Evolutionary conservation across 2,888 invertebrate species (phyloP).

Genomic region (Ephialtes manifestator): DNA sequence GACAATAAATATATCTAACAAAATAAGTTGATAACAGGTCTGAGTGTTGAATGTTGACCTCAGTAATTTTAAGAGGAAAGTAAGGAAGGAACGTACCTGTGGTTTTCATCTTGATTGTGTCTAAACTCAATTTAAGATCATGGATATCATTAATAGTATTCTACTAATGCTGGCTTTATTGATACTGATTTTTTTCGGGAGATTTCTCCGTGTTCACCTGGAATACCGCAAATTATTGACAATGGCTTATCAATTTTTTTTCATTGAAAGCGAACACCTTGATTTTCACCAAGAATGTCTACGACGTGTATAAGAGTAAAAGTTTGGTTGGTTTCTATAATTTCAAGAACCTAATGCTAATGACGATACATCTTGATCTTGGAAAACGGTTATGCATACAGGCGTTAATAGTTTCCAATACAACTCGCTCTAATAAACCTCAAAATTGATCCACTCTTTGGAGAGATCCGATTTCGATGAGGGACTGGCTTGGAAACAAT

Average conservation of each 20-base stretch:
- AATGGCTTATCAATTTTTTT: slow-evolving; percentile 46
- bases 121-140: not conserved
- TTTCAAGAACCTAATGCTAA: slow-evolving; percentile 32
- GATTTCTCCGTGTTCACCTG: slow-evolving; percentile 35
- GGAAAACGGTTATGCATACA: slow-evolving; percentile 51
- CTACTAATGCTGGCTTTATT: not conserved
- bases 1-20: no score
- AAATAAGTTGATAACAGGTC: no score
- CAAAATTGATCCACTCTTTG: slow-evolving; percentile 46
- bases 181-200: not conserved
- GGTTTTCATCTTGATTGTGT: not conserved
- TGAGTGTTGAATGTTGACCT: not conserved
- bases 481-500: slow-evolving; percentile 52
- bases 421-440: slow-evolving; percentile 2
- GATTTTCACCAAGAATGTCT: slow-evolving; percentile 10
- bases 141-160: slow-evolving; percentile 18
- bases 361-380: slow-evolving; percentile 55
- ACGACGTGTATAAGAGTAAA: not conserved
- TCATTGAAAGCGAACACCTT: slow-evolving; percentile 24
- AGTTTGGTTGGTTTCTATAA: slow-evolving; percentile 67
- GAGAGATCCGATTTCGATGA: slow-evolving; percentile 41
- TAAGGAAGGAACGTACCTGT: not conserved
- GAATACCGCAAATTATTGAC: slow-evolving; percentile 51
- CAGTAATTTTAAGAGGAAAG: not conserved
- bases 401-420: slow-evolving; percentile 33